These are phyloP conservation scores for Orussus abietinus DNA, from an alignment of 1,140 invertebrate genomes.

Conservation along the genomic window DNA sequence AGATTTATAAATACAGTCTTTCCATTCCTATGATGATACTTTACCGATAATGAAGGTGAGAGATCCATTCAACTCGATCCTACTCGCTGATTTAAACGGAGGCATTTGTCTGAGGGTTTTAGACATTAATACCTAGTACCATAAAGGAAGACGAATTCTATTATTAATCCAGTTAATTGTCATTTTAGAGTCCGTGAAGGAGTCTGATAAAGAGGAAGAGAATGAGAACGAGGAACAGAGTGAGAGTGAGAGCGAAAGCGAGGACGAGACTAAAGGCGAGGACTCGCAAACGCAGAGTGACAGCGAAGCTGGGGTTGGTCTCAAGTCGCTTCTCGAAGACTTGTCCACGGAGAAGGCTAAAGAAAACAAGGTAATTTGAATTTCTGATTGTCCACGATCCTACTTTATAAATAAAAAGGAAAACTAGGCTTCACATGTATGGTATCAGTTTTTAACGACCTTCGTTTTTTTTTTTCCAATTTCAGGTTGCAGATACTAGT, in stretches of 20 bases:
- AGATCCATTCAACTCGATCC: slow-evolving; percentile 47
- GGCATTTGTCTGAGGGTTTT: slow-evolving; percentile 53
- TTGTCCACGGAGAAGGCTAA: slow-evolving; percentile 40
- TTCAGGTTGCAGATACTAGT: slow-evolving; percentile 44
- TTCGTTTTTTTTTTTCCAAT: slow-evolving; percentile 18
- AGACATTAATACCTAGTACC: no score
- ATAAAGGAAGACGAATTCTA: slow-evolving; percentile 7
- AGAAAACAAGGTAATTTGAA: slow-evolving; percentile 27
- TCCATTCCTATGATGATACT: slow-evolving; percentile 30
- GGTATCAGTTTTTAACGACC: background rate
- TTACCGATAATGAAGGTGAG: slow-evolving; percentile 35
- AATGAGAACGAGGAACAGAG: slow-evolving; percentile 40
- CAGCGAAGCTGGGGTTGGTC: slow-evolving; percentile 54
- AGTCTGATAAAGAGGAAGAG: slow-evolving; percentile 38
- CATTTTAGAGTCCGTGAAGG: slow-evolving; percentile 34
- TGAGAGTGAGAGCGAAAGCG: slow-evolving; percentile 34
- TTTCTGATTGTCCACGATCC: background rate
- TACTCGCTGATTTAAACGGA: slow-evolving; percentile 35
- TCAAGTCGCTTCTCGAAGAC: slow-evolving; percentile 65
- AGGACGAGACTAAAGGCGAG: slow-evolving; percentile 51
- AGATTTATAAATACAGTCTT: slow-evolving; percentile 6
- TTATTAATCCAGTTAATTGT: slow-evolving; percentile 9
- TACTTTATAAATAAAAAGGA: background rate
- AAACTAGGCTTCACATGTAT: background rate
- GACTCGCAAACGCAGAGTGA: slow-evolving; percentile 53